Percentiles rank a stretch among this genome's conserved stretches.
Evolutionary conservation across 2,888 invertebrate species (phyloP).

Genomic region (Quadroppia sp.): DNA sequence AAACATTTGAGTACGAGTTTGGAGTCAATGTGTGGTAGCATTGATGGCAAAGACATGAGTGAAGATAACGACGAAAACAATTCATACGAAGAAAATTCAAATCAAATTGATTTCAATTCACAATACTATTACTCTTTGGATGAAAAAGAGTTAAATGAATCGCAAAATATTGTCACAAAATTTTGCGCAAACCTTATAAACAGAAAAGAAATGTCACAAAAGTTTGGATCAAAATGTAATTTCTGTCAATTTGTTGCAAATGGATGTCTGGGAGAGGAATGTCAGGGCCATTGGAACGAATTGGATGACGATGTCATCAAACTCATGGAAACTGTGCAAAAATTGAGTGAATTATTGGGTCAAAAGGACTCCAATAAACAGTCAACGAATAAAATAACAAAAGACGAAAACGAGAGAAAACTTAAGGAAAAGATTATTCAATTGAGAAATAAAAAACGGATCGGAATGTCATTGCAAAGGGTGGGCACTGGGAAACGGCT

Average conservation of each 20-base stretch:
- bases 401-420: conserved; percentile 13
- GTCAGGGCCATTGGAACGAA: conserved; percentile 42
- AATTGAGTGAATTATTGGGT: conserved; percentile 27
- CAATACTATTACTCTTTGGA: conserved; percentile 19
- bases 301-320: conserved; percentile 43
- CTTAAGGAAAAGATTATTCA: conserved; percentile 34
- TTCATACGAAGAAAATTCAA: neutral
- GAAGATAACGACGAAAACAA: neutral
- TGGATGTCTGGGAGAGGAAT: conserved; percentile 39
- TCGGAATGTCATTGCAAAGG: conserved; percentile 42
- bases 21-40: conserved; percentile 13
- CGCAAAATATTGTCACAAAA: neutral
- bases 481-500: conserved; percentile 38
- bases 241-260: conserved; percentile 44
- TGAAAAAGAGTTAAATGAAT: neutral
- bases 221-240: conserved; percentile 32
- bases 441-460: conserved; percentile 34
- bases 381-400: neutral
- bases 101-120: conserved; percentile 10
- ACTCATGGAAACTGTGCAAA: conserved; percentile 42
- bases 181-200: conserved; percentile 15
- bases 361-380: conserved; percentile 28
- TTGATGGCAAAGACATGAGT: neutral
- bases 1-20: neutral
- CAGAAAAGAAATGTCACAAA: neutral